Percentiles rank a stretch among this genome's conserved stretches.
Conservation (phyloP, 1,140 invertebrate genomes). For the Oryctes rhinoceros region DNA sequence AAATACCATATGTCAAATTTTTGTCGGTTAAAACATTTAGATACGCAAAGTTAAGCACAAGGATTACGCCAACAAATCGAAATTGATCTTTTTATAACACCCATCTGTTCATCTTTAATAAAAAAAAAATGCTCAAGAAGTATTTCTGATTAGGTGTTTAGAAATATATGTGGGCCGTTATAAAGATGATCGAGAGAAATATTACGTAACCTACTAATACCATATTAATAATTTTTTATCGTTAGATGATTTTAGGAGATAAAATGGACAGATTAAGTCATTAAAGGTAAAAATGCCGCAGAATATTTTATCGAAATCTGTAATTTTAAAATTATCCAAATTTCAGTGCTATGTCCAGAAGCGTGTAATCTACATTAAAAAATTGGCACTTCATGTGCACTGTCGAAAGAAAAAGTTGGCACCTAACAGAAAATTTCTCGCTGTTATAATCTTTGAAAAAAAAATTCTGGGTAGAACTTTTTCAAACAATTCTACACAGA, state of each 20-base stretch:
- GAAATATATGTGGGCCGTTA: not conserved
- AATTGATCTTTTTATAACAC: not conserved
- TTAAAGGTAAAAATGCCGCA: no score
- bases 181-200: not conserved
- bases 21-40: not conserved
- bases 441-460: no score
- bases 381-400: no score
- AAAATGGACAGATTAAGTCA: no score
- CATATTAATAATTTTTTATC: not conserved
- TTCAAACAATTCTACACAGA: no score
- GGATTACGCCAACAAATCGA: slow-evolving; percentile 1
- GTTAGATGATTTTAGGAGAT: not conserved
- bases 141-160: not conserved
- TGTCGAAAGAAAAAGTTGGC: no score
- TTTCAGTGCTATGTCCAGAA: no score
- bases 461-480: no score
- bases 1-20: not conserved
- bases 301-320: no score
- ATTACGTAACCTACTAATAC: not conserved
- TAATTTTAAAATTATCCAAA: no score
- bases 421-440: no score
- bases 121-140: not conserved
- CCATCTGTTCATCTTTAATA: not conserved
- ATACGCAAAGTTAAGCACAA: not conserved
- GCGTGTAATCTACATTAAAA: no score